phyloP scores from a whole-genome alignment of 2,797 vertebrate genomes.

The Oreortyx pictus region DNA sequence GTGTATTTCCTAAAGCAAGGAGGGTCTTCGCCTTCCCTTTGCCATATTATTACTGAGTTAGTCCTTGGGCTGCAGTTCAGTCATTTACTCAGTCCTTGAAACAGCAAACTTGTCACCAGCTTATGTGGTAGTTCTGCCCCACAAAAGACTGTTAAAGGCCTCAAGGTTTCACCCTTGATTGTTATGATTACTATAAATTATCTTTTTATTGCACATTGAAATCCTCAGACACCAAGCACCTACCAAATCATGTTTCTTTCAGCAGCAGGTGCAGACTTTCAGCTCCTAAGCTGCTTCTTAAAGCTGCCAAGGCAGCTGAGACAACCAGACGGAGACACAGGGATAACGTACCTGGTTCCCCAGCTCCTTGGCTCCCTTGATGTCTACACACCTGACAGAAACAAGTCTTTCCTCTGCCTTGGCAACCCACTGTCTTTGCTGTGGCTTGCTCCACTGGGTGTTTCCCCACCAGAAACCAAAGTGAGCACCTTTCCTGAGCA shows the following conservation, averaged over 20 bases:
- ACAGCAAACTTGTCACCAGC: slow-evolving; percentile 12
- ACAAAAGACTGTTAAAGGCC: slow-evolving; percentile 8
- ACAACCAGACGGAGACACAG: not conserved
- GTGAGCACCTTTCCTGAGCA: not conserved
- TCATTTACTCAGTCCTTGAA: slow-evolving; percentile 39
- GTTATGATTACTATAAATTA: slow-evolving; percentile 67
- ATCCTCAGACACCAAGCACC: not conserved
- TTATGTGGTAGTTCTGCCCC: not conserved
- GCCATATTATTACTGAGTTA: not conserved
- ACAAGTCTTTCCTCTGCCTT: slow-evolving; percentile 26
- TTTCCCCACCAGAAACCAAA: not conserved
- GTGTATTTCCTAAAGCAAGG: not conserved
- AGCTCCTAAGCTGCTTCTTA: not conserved
- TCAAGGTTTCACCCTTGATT: slow-evolving; percentile 22
- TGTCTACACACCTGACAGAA: slow-evolving; percentile 29
- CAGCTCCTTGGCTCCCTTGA: not conserved
- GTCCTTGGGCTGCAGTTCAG: slow-evolving; percentile 28
- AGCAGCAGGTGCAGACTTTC: slow-evolving; percentile 40
- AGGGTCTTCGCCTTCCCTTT: not conserved
- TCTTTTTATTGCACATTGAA: slow-evolving; percentile 32
- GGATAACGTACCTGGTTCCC: not conserved
- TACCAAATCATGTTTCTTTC: slow-evolving; percentile 43
- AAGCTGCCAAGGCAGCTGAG: not conserved
- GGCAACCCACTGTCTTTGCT: not conserved
- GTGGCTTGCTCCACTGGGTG: not conserved